Evolutionary conservation across 2,888 invertebrate species (phyloP).

Genomic region (Pseudeuparius sepicola): DNA sequence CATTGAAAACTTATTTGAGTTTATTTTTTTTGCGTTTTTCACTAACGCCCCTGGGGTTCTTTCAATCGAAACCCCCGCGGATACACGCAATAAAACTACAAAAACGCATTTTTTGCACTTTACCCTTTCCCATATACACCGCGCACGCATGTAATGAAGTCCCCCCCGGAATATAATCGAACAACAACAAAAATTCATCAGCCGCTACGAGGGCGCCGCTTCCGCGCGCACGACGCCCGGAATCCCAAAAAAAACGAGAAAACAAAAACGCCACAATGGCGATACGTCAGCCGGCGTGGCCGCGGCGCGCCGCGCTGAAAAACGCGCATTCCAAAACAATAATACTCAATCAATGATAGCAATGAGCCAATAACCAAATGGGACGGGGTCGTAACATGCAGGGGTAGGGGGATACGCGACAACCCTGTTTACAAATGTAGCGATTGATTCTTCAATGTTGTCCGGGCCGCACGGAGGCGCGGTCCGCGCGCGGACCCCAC

Average conservation of each 20-base stretch:
- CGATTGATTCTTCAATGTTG: constrained; percentile 43
- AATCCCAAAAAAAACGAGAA: constrained; percentile 20
- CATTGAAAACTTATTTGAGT: too few species aligned
- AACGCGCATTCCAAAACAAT: constrained; percentile 44
- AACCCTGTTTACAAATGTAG: constrained; percentile 44
- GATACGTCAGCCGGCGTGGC: too few species aligned
- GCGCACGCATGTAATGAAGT: too few species aligned
- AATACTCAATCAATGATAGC: constrained; percentile 44
- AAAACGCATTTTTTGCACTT: too few species aligned
- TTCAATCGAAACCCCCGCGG: too few species aligned
- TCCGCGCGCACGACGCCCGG: constrained; percentile 1
- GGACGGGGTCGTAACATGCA: constrained; percentile 36
- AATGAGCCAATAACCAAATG: constrained; percentile 44
- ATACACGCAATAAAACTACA: too few species aligned
- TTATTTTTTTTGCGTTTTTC: too few species aligned
- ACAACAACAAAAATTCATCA: too few species aligned
- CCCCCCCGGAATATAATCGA: too few species aligned
- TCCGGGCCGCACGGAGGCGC: constrained; percentile 38
- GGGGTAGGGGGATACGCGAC: constrained; percentile 39
- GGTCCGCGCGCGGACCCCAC: constrained; percentile 33
- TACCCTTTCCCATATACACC: too few species aligned
- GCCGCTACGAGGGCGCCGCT: background rate
- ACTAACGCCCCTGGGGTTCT: too few species aligned
- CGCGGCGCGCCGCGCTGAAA: constrained; percentile 33
- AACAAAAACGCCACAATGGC: constrained; percentile 25